Conservation (phyloP, 2,888 invertebrate species). For the Polydrusus tereticollis region DNA sequence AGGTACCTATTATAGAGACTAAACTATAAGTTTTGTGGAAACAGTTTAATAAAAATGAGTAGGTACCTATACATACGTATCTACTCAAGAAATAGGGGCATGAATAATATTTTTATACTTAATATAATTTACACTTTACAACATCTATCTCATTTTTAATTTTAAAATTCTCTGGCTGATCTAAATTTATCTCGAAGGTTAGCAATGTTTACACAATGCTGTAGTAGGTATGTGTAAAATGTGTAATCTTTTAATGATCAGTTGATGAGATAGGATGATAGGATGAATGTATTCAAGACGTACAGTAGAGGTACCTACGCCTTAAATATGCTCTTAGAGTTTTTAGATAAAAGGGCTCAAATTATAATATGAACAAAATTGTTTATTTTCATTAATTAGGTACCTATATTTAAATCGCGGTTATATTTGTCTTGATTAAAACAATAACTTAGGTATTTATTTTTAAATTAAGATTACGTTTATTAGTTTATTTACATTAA, state of each 20-base stretch:
- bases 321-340: too few relatives aligned
- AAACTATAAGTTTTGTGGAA: too few relatives aligned
- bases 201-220: neutral
- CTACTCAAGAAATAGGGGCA: too few relatives aligned
- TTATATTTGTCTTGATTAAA: neutral
- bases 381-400: neutral
- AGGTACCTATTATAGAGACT: too few relatives aligned
- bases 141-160: neutral
- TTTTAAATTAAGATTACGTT: neutral
- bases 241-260: neutral
- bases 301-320: too few relatives aligned
- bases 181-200: constrained; percentile 16
- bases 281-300: too few relatives aligned
- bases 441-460: neutral
- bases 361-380: neutral
- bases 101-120: too few relatives aligned
- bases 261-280: too few relatives aligned
- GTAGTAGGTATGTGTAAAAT: neutral
- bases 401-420: neutral
- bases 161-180: neutral
- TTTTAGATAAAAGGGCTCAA: too few relatives aligned
- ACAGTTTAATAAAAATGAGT: too few relatives aligned
- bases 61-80: too few relatives aligned
- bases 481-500: neutral
- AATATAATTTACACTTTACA: too few relatives aligned